A percentile compares a stretch with the other conserved stretches of the same genome.
phyloP scores from a whole-genome alignment of 2,888 invertebrate genomes.

The Limnephilus rhombicus region DNA sequence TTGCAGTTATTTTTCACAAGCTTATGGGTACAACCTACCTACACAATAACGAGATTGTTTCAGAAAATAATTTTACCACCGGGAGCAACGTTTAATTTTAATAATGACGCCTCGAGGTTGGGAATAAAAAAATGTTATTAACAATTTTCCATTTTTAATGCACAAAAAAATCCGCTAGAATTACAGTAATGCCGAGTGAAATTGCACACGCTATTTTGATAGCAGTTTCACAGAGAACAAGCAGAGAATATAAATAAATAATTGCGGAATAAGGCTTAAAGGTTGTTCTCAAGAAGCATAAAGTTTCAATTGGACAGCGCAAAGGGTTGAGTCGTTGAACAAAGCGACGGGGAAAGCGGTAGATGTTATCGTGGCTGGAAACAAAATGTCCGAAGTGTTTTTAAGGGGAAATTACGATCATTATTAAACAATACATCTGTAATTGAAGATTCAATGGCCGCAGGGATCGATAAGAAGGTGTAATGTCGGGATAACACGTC shows the following conservation, averaged over 20 bases:
- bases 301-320: slow-evolving; percentile 5
- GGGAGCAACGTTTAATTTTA: background rate
- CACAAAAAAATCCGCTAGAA: background rate
- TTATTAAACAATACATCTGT: slow-evolving; percentile 61
- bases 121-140: background rate
- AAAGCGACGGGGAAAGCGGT: slow-evolving; percentile 43
- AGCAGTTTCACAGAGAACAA: background rate
- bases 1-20: slow-evolving; percentile 1
- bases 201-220: background rate
- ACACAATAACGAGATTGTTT: background rate
- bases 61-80: background rate
- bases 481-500: slow-evolving; percentile 54
- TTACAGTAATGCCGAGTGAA: background rate
- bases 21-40: background rate
- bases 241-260: background rate
- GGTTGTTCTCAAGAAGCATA: background rate
- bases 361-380: slow-evolving; percentile 41
- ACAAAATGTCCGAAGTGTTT: slow-evolving; percentile 38
- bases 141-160: background rate
- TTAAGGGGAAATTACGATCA: slow-evolving; percentile 51
- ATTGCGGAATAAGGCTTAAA: background rate
- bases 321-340: slow-evolving; percentile 30
- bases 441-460: slow-evolving; percentile 59
- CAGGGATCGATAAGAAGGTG: slow-evolving; percentile 58
- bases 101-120: slow-evolving; percentile 9